Conservation (phyloP, 2,888 invertebrate species). For the Philopedon plagiatum region DNA sequence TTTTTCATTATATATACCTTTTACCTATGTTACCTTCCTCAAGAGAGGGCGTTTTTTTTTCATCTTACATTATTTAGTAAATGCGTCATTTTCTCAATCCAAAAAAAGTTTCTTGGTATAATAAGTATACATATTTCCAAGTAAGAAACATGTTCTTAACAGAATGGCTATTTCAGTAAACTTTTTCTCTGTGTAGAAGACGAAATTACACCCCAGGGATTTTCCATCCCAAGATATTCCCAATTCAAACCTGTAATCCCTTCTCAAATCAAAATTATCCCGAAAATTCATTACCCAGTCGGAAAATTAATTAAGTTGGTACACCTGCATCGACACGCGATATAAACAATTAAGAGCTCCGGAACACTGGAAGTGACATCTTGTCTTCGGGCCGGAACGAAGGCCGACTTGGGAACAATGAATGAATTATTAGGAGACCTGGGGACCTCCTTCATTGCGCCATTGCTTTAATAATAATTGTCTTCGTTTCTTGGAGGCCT, state of each 20-base stretch:
- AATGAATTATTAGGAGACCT: conserved; percentile 1
- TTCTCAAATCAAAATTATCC: conserved; percentile 8
- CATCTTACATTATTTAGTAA: too few relatives aligned
- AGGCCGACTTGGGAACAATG: neutral
- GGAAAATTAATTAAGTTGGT: conserved; percentile 23
- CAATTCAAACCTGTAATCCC: neutral
- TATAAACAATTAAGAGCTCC: conserved; percentile 14
- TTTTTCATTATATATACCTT: too few relatives aligned
- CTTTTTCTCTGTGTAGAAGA: too few relatives aligned
- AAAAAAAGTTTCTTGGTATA: too few relatives aligned
- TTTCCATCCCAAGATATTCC: neutral
- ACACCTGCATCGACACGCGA: conserved; percentile 29
- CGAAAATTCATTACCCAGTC: conserved; percentile 5
- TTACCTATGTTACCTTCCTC: too few relatives aligned
- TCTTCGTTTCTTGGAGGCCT: neutral
- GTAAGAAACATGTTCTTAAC: too few relatives aligned
- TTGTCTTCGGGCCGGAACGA: neutral
- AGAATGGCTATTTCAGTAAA: too few relatives aligned
- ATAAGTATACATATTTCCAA: too few relatives aligned
- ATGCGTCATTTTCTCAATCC: too few relatives aligned
- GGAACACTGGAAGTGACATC: conserved; percentile 14
- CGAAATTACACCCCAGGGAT: too few relatives aligned
- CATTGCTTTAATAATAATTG: neutral
- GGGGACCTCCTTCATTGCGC: neutral
- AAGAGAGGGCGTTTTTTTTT: too few relatives aligned